Conservation (phyloP, 2,797 vertebrate species). For the Fistularia tabacaria region DNA sequence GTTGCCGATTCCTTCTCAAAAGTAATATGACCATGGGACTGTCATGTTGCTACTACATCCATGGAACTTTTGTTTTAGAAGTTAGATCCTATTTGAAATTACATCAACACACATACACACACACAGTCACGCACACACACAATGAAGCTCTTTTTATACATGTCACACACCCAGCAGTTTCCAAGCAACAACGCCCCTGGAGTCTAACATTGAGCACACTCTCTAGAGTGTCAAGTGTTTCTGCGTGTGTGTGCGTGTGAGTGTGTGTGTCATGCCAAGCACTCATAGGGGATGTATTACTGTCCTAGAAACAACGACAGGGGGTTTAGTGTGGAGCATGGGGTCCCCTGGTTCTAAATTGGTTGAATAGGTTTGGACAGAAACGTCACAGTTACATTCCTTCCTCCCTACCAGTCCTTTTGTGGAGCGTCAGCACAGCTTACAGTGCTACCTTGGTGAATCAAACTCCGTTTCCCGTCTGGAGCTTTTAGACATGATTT, state of each 20-base stretch:
- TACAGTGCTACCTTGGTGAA: constrained; percentile 10
- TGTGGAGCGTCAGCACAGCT: constrained; percentile 35
- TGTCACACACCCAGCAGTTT: constrained; percentile 26
- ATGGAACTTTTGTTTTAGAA: constrained; percentile 20
- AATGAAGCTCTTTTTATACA: constrained; percentile 11
- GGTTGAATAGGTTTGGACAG: constrained; percentile 31
- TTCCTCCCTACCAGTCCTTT: constrained; percentile 26
- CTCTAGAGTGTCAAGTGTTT: constrained; percentile 18
- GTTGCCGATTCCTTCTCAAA: constrained; percentile 2
- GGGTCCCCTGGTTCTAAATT: constrained; percentile 28
- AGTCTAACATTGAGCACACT: constrained; percentile 22
- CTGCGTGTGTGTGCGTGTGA: constrained; percentile 22
- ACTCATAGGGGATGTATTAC: constrained; percentile 13
- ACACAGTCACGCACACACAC: neutral
- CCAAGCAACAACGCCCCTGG: constrained; percentile 31
- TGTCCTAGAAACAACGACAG: constrained; percentile 20
- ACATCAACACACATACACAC: constrained; percentile 1
- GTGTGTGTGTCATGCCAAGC: constrained; percentile 11
- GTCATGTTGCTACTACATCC: constrained; percentile 14
- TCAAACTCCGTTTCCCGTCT: constrained; percentile 6
- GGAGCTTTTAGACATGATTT: constrained; percentile 3
- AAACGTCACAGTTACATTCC: constrained; percentile 30
- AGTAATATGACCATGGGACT: constrained; percentile 28
- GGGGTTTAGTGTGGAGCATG: constrained; percentile 27
- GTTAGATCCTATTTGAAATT: constrained; percentile 18